Percentiles rank a stretch among this genome's conserved stretches.
Evolutionary conservation across 2,797 vertebrate species (phyloP).

Genomic region (Lagodon rhomboides): DNA sequence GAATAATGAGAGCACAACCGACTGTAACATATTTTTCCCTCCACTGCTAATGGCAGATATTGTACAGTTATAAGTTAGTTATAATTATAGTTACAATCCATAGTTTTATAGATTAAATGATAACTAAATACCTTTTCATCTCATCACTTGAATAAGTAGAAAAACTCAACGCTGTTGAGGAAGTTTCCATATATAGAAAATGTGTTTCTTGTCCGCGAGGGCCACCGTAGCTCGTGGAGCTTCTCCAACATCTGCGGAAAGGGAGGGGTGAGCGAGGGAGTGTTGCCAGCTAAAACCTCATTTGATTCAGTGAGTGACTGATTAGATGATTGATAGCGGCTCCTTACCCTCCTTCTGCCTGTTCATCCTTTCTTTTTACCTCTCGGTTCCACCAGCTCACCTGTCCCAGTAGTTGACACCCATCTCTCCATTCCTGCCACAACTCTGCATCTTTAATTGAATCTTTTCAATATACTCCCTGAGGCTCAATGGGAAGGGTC

Average conservation of each 20-base stretch:
- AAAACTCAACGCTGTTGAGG: no score
- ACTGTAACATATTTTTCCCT: no score
- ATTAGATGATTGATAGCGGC: conserved; percentile 40
- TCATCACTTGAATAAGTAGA: no score
- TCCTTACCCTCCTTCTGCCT: neutral
- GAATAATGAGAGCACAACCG: no score
- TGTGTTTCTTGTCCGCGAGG: no score
- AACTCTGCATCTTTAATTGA: conserved; percentile 67
- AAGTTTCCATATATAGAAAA: no score
- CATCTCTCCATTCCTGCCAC: conserved; percentile 41
- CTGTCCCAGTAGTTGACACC: conserved; percentile 53
- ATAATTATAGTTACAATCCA: no score
- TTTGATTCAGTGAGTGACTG: conserved; percentile 53
- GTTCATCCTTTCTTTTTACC: conserved; percentile 24
- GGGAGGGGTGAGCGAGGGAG: neutral
- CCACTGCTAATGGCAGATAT: no score
- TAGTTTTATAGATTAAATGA: no score
- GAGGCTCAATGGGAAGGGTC: conserved; percentile 63
- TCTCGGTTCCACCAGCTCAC: conserved; percentile 54
- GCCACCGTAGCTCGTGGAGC: no score
- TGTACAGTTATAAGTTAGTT: no score
- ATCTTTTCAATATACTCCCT: conserved; percentile 61
- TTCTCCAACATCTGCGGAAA: neutral
- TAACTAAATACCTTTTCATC: no score
- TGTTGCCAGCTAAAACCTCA: neutral